Conservation (phyloP, 2,113 vertebrate genomes). For the Zapus hudsonius region DNA sequence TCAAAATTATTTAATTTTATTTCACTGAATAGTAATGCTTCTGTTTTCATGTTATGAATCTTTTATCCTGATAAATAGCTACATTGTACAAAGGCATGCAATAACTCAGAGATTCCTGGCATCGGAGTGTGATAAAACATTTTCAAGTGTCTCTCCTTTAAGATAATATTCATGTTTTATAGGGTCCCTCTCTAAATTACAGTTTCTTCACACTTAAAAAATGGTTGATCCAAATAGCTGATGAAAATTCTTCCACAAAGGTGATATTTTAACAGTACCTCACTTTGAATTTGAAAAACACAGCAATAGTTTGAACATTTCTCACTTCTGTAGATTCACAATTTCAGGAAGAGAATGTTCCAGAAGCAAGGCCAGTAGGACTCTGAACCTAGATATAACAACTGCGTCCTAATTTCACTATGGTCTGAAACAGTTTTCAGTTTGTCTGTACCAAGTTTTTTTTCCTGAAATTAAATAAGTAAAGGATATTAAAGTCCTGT, state of each 20-base stretch:
- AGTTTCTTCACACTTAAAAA: background rate
- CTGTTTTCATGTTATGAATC: slow-evolving; percentile 40
- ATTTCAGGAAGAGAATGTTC: background rate
- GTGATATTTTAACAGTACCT: background rate
- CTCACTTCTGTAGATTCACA: background rate
- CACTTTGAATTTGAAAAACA: background rate
- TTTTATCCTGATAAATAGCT: slow-evolving; percentile 29
- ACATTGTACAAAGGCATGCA: background rate
- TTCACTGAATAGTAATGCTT: slow-evolving; percentile 42
- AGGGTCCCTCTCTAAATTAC: background rate
- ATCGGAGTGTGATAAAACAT: background rate
- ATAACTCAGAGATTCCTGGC: background rate
- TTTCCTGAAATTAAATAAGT: slow-evolving; percentile 18
- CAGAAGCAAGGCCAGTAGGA: background rate
- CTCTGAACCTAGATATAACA: background rate
- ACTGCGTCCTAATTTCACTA: background rate
- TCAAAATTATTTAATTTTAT: slow-evolving; percentile 60
- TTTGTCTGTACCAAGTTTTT: background rate
- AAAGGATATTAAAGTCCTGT: background rate
- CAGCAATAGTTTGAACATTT: background rate
- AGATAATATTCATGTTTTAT: slow-evolving; percentile 1
- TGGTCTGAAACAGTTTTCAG: background rate
- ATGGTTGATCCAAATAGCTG: slow-evolving; percentile 27
- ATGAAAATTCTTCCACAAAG: background rate
- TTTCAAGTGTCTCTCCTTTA: background rate